Evolutionary conservation across 2,797 vertebrate genomes (phyloP), one percentile per base, ranked within the genome.

Genomic region (Poeciliopsis turneri): DNA sequence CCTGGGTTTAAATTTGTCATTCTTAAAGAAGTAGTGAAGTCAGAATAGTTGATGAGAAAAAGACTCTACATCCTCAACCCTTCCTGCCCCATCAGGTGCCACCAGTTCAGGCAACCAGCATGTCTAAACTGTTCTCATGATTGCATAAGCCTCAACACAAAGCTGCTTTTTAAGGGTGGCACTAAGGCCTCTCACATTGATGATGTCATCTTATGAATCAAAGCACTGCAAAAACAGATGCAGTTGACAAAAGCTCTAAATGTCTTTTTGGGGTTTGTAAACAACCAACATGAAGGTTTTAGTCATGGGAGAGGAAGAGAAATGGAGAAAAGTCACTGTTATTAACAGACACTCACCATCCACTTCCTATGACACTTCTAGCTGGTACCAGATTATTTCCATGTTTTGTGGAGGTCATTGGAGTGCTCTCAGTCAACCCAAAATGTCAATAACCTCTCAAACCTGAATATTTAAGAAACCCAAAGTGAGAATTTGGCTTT

Each of bases 1-100:
- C 79, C 20, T 41, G 69, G 79, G 81, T 86, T 85, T 64, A 78
- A 73, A 90, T 88, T 89, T 88, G 82, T 89, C 75, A 80, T 84
- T 89, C 72, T 82, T 53, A 77, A 76, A 72, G 75, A 76, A 72
- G 75, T 55, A 85, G 61, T 57, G 73, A 69, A 83, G 70, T 87
- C 68, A 75, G 86, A 86, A 64, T 53, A 41, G 33, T 64, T 78
- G 59, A 73, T 15, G 0, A 78, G 45, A 72, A 55, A 81, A 59
- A 81, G 74, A 33, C 25, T 8, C 59, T n/a, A 18, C 28, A 71
- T 83, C 78, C 75, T 64, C 7, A 20, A 51, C 7, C 49, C 49
- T 51, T 23, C 49, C 20, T 6, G 7, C 51, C 3, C 2, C 4
- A 78, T 84, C 68, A 47, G 25, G 46, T 73, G 77, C 28, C 55